These are phyloP conservation scores for Cydia fagiglandana DNA, from an alignment of 1,140 invertebrate genomes.

Conservation along the genomic window DNA sequence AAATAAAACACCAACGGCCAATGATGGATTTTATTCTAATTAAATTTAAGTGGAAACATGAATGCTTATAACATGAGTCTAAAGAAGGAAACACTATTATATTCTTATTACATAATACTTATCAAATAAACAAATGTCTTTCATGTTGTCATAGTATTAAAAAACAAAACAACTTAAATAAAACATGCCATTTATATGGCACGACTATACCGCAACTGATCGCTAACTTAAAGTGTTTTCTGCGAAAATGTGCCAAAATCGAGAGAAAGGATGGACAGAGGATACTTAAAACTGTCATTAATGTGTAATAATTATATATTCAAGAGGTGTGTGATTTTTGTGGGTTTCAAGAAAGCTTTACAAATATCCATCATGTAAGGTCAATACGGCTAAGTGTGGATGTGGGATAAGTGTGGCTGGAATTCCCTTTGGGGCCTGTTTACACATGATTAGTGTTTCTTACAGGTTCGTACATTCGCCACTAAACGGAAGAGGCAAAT, in stretches of 20 bases:
- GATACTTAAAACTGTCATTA: not conserved
- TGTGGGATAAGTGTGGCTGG: too few relatives aligned
- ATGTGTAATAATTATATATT: too few relatives aligned
- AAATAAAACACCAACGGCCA: constrained; percentile 66
- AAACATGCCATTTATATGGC: constrained; percentile 52
- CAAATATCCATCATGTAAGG: too few relatives aligned
- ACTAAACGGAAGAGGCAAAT: too few relatives aligned
- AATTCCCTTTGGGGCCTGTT: too few relatives aligned
- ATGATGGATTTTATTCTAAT: constrained; percentile 79
- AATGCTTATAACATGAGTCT: constrained; percentile 77
- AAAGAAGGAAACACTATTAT: constrained; percentile 78
- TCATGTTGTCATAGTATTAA: constrained; percentile 52
- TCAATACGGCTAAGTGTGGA: not conserved
- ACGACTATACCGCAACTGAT: constrained; percentile 37
- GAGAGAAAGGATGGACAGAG: constrained; percentile 37
- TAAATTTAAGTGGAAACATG: constrained; percentile 78
- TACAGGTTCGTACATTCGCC: too few relatives aligned
- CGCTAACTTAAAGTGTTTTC: constrained; percentile 33
- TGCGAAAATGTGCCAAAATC: constrained; percentile 46
- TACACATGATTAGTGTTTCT: too few relatives aligned
- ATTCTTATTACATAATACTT: constrained; percentile 76
- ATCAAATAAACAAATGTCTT: constrained; percentile 77
- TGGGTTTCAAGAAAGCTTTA: too few relatives aligned
- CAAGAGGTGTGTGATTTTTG: too few relatives aligned
- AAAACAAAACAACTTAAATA: constrained; percentile 34